Base-by-base conservation (phyloP, 1,140 invertebrate species). In the Diachasmimorpha longicaudata region DNA sequence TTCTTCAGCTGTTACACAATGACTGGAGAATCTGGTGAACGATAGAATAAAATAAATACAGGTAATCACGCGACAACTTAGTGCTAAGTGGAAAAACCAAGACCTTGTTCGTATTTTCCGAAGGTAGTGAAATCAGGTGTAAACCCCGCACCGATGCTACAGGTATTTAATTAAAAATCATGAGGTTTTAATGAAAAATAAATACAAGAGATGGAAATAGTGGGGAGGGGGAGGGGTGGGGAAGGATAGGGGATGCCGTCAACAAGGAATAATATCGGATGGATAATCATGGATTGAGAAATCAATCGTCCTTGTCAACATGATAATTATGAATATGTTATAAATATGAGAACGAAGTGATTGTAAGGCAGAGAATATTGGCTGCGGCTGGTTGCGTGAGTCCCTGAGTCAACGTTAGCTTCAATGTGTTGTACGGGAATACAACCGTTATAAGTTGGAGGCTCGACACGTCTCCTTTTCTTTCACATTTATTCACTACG, bases 321-420 rank as follows among this genome's bases (percentile, higher is more conserved):
- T 85, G 82, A 86, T 86, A 88, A 89, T 87, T 88, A 87, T 85
- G 84, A 87, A 87, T 87, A 86, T 85, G 80, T 87, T 87, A 87
- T 86, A 86, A 85, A 87, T 86, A 88, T 86, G 82, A 81, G 77
- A 81, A 79, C 71, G 48, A 58, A 82, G 79, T 81, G 83, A 83
- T 84, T 84, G 83, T 83, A 82, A 81, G 79, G 76, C 79, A 70
- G 76, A 70, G 77, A 77, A 66, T 25, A 70, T 16, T 52, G 0
- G 46, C 31, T 70, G 37, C 75, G 68, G 74, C 39, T 69, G 14
- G 55, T 37, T 5, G 70, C 25, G 23, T 48, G 44, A 78, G 79
- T 70, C 78, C 78, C 78, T 79, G 76, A 83, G 79, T 68, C 14
- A 55, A 55, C 48, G 48, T 55, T 66, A 36, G 36, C 66, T 37